These are phyloP conservation scores for Rhinolophus sinicus DNA, from an alignment of 2,113 vertebrate species.

Conservation along the genomic window DNA sequence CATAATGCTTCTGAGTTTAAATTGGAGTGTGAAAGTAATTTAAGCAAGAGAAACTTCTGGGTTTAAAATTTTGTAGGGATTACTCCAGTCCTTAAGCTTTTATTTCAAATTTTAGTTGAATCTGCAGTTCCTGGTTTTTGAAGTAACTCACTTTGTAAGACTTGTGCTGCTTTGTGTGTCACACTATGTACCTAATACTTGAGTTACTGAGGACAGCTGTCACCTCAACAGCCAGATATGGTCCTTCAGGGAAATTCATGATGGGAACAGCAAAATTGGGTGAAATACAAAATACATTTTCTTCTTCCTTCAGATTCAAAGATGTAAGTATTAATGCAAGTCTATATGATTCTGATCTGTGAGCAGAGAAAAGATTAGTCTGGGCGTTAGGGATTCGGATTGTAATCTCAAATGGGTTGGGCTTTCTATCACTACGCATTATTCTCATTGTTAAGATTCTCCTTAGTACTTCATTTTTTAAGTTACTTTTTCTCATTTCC, in stretches of 20 bases:
- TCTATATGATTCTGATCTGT: slow-evolving; percentile 58
- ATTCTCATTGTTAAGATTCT: background rate
- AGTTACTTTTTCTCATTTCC: background rate
- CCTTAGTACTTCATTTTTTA: background rate
- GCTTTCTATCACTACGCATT: slow-evolving; percentile 7
- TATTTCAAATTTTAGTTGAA: slow-evolving; percentile 73
- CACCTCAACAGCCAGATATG: background rate
- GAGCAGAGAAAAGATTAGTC: slow-evolving; percentile 59
- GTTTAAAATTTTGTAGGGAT: slow-evolving; percentile 74
- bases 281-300: background rate
- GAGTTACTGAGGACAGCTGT: slow-evolving; percentile 8
- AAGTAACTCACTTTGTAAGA: slow-evolving; percentile 57
- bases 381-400: slow-evolving; percentile 30
- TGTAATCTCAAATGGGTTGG: slow-evolving; percentile 23
- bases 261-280: background rate
- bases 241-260: slow-evolving; percentile 40
- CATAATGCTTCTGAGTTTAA: slow-evolving; percentile 80
- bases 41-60: slow-evolving; percentile 75
- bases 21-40: slow-evolving; percentile 81
- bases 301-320: slow-evolving; percentile 47
- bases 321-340: slow-evolving; percentile 71
- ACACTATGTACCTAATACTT: background rate
- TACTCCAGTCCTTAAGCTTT: slow-evolving; percentile 72
- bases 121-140: slow-evolving; percentile 43
- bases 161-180: fast-evolving